Percentiles rank a stretch among this genome's conserved stretches.
Conservation (phyloP, 2,113 vertebrate genomes). For the Turnix velox region DNA sequence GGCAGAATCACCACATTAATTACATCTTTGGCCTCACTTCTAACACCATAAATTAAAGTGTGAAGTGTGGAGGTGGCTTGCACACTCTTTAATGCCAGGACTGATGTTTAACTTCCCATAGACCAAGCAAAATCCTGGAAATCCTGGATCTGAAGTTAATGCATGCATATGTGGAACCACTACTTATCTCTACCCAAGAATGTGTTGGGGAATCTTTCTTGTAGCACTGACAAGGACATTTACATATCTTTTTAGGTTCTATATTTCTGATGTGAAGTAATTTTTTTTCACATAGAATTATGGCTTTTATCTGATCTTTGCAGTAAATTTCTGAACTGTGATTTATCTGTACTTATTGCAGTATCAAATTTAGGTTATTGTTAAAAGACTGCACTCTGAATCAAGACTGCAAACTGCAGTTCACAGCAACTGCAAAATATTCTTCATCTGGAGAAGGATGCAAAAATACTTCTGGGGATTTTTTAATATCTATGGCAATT, state of each 20-base stretch:
- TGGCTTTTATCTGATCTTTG: neutral
- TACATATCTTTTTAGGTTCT: neutral
- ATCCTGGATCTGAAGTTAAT: neutral
- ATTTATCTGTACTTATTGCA: neutral
- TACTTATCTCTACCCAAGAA: neutral
- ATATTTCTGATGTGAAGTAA: neutral
- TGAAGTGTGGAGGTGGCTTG: neutral
- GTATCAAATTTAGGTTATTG: slow-evolving; percentile 3
- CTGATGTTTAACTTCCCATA: neutral
- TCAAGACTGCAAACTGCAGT: neutral
- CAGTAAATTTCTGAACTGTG: neutral
- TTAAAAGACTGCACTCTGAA: slow-evolving; percentile 11
- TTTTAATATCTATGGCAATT: neutral
- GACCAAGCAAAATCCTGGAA: neutral
- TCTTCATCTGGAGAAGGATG: neutral
- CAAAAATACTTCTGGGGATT: neutral
- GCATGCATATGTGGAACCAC: neutral
- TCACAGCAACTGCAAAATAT: neutral
- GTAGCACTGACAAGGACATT: neutral
- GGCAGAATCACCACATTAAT: neutral
- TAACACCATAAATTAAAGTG: neutral
- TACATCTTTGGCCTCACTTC: neutral
- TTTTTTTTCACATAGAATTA: neutral
- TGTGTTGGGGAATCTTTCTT: neutral
- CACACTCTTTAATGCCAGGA: neutral